Percentiles rank a stretch among this genome's conserved stretches.
Evolutionary conservation across 2,113 vertebrate species (phyloP).

Genomic region (Glaucomys volans): DNA sequence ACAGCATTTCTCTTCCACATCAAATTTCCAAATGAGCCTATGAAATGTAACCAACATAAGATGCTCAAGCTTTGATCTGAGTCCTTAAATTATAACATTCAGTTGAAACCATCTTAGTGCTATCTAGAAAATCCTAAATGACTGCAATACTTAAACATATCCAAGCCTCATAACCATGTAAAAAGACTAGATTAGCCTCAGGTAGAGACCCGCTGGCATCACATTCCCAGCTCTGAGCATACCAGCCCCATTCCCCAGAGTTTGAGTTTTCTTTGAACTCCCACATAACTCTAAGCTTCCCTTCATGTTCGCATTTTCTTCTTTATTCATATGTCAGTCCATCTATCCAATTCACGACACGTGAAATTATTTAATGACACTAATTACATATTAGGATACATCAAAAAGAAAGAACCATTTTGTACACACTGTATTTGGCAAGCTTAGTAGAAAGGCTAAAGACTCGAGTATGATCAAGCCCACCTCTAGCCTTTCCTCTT

Average conservation of each 20-base stretch:
- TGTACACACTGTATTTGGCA: background rate
- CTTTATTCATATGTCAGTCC: background rate
- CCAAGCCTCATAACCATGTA: background rate
- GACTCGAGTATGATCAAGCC: background rate
- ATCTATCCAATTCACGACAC: background rate
- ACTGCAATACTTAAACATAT: background rate
- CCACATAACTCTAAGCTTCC: background rate
- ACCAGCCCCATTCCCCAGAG: background rate
- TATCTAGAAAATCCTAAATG: conserved; percentile 3
- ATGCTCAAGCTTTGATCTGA: background rate
- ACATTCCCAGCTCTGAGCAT: background rate
- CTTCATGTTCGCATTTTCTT: background rate
- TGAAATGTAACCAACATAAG: background rate
- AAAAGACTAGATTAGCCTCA: background rate
- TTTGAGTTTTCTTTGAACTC: background rate
- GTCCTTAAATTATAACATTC: conserved; percentile 42
- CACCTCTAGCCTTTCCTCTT: background rate
- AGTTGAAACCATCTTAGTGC: background rate
- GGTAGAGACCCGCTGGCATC: background rate
- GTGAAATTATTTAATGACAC: background rate
- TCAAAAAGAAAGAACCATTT: background rate
- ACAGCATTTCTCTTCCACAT: background rate
- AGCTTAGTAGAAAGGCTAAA: background rate
- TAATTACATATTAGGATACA: background rate
- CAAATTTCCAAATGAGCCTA: background rate